Evolutionary conservation across 2,888 invertebrate genomes (phyloP).

Genomic region (Myopa tessellatipennis): DNA sequence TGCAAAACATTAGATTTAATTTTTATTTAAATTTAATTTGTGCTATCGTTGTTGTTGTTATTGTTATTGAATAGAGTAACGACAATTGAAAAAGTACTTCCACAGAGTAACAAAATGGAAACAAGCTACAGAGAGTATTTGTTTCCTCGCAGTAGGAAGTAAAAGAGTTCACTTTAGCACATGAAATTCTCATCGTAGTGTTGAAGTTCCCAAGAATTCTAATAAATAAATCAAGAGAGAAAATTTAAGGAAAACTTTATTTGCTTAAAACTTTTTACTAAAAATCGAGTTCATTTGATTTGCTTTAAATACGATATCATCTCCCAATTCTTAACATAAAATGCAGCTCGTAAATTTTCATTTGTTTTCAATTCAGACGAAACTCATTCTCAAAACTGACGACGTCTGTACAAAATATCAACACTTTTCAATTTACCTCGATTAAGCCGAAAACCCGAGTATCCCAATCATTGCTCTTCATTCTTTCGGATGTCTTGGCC

Average conservation of each 20-base stretch:
- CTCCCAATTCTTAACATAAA: no score
- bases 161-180: no score
- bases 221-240: no score
- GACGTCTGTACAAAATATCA: constrained; percentile 13
- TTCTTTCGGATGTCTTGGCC: background rate
- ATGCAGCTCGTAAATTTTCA: background rate
- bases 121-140: no score
- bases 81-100: background rate
- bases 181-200: no score
- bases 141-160: no score
- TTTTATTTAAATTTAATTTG: background rate
- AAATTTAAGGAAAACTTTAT: no score
- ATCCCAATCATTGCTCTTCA: background rate
- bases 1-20: background rate
- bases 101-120: no score
- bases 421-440: constrained; percentile 32
- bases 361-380: background rate
- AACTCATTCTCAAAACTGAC: constrained; percentile 15
- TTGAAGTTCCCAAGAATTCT: no score
- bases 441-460: constrained; percentile 8
- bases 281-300: no score
- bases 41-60: background rate
- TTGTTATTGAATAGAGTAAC: background rate
- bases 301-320: no score
- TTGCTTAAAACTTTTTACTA: no score